Evolutionary conservation across 2,888 invertebrate species (phyloP).

Genomic region (Watsonalla cultraria): DNA sequence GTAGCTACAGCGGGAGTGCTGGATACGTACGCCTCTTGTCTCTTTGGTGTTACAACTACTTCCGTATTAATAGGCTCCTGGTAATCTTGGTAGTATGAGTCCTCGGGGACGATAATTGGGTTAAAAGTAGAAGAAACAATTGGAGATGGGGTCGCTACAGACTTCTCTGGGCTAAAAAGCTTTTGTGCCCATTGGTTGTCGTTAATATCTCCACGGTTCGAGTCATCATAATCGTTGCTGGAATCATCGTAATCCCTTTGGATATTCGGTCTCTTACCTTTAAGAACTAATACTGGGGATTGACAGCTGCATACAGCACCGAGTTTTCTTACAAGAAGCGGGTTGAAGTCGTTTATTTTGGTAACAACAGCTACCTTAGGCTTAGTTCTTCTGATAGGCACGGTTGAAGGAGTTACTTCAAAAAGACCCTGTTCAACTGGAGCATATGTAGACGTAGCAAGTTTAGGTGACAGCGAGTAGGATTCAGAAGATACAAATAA

Average conservation of each 20-base stretch:
- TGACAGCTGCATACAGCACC: conserved; percentile 86
- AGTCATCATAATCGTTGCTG: conserved; percentile 44
- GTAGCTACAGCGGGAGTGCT: conserved; percentile 52
- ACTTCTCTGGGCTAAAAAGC: conserved; percentile 32
- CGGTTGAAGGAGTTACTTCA: conserved; percentile 53
- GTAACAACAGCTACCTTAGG: conserved; percentile 80
- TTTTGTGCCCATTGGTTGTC: conserved; percentile 45
- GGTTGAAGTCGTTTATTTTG: conserved; percentile 85
- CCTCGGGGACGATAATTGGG: conserved; percentile 73
- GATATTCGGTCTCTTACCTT: conserved; percentile 61
- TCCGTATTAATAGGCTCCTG: conserved; percentile 47
- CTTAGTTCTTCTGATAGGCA: conserved; percentile 51
- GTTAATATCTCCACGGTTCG: conserved; percentile 47
- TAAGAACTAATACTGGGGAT: conserved; percentile 74
- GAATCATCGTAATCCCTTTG: conserved; percentile 50
- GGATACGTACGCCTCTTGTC: conserved; percentile 38
- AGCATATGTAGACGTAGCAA: conserved; percentile 39
- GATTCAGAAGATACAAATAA: conserved; percentile 36
- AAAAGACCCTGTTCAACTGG: conserved; percentile 57
- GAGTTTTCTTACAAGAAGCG: conserved; percentile 83
- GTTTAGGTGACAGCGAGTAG: conserved; percentile 34
- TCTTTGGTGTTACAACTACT: conserved; percentile 42
- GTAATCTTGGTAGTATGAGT: conserved; percentile 68
- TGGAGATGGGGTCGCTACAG: conserved; percentile 44
- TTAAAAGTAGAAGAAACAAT: conserved; percentile 59